A percentile compares a stretch with the other conserved stretches of the same genome.
Evolutionary conservation across 2,113 vertebrate genomes (phyloP).

Genomic region (Heloderma charlesbogerti): DNA sequence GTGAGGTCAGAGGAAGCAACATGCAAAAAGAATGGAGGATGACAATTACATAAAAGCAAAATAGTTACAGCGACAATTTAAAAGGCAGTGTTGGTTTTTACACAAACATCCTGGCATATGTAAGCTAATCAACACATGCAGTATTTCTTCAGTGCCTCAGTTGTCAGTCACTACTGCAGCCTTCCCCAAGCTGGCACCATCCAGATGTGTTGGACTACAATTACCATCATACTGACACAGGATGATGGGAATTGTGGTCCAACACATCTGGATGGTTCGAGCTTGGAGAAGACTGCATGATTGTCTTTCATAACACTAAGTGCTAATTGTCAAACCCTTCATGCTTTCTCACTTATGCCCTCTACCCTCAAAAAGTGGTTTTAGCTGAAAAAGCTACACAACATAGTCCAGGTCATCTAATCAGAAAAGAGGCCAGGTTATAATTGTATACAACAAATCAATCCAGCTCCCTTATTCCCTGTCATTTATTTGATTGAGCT

Average conservation of each 20-base stretch:
- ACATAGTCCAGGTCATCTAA: background rate
- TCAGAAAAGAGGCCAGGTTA: background rate
- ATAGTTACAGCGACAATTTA: background rate
- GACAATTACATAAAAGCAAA: background rate
- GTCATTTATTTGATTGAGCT: background rate
- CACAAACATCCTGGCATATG: too few relatives aligned
- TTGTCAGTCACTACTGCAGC: background rate
- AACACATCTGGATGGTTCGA: too few relatives aligned
- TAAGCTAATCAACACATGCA: too few relatives aligned
- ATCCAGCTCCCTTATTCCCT: background rate
- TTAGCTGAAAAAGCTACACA: background rate
- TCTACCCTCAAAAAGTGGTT: background rate
- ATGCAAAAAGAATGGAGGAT: background rate
- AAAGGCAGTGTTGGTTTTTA: too few relatives aligned
- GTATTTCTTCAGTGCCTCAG: background rate
- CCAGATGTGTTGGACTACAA: too few relatives aligned
- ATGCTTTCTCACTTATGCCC: background rate
- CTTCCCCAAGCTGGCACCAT: too few relatives aligned
- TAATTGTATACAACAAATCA: background rate
- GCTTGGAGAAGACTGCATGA: too few relatives aligned
- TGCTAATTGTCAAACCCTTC: background rate
- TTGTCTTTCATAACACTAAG: background rate
- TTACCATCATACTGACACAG: too few relatives aligned
- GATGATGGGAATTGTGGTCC: too few relatives aligned
- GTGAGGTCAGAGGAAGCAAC: background rate